Base-by-base conservation (phyloP, 2,888 invertebrate genomes). In the Amorpha juglandis region DNA sequence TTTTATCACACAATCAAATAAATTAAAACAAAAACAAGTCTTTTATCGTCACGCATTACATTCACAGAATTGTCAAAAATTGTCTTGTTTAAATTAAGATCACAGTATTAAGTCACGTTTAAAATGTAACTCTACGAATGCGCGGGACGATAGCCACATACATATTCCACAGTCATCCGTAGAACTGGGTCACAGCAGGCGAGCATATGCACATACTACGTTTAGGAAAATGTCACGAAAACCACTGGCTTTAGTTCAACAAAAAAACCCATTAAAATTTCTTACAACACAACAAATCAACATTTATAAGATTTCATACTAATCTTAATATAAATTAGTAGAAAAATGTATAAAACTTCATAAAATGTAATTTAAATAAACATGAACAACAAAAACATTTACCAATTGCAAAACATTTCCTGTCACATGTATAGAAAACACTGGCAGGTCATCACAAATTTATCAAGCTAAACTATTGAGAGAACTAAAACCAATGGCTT, bases 91-190 rank as follows among this genome's bases (percentile, higher is more conserved):
- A 93, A 93, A 93, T 91, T 93, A 93, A 90, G 91, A 93, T 93
- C 93, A 93, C 93, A 93, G 93, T 89, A 88, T 89, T 91, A 92
- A 92, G 92, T 93, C 91, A 93, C 92, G 78, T 85, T 88, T 83
- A 85, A 84, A 67, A 89, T 90, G 86, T 86, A 88, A 90, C 86
- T 88, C 90, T 86, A 89, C 81, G 86, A 92, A 91, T 87, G 85
- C 76, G 86, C 85, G 85, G 69, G 89, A 91, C 89, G 87, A 92
- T 89, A 83, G 75, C 79, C 80, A 77, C 82, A 81, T 84, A 84
- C 84, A 92, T 92, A 93, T 93, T 93, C 92, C 93, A 93, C 93
- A 93, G 93, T 92, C 93, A 93, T 92, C 86, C 71, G 76, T 81
- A 83, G 63, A 73, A 86, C 87, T 78, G 81, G 86, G 86, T 72